These are phyloP conservation scores for Trogon surrucura DNA, from an alignment of 2,113 vertebrate species.

Conservation along the genomic window DNA sequence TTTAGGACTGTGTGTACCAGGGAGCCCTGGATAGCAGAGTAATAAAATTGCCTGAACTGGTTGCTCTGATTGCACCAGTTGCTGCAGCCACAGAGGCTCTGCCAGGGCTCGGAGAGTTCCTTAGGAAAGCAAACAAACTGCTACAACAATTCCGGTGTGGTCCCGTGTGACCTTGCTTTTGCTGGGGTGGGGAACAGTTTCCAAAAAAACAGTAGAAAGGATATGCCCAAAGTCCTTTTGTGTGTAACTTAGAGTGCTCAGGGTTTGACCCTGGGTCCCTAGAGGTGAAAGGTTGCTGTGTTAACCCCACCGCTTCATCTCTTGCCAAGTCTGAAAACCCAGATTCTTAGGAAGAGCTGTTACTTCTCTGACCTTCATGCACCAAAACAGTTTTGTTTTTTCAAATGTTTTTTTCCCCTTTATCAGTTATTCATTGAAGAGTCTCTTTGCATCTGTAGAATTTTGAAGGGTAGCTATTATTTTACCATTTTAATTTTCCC, in stretches of 20 bases:
- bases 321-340: constrained; percentile 45
- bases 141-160: fast-evolving
- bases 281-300: background rate
- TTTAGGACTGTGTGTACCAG: background rate
- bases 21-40: background rate
- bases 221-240: background rate
- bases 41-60: background rate
- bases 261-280: background rate
- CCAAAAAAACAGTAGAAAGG: background rate
- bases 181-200: background rate
- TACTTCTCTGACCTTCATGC: constrained; percentile 72
- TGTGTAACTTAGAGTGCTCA: background rate
- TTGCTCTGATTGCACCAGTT: background rate
- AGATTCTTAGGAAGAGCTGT: constrained; percentile 40
- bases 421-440: constrained; percentile 78
- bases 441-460: constrained; percentile 71
- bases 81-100: background rate
- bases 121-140: background rate
- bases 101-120: background rate
- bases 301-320: constrained; percentile 35
- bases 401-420: constrained; percentile 67
- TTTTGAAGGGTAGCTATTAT: constrained; percentile 76
- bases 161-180: background rate
- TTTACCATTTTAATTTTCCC: constrained; percentile 77
- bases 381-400: constrained; percentile 61